A percentile compares a stretch with the other conserved stretches of the same genome.
These are phyloP conservation scores for Eucidaris tribuloides DNA, from an alignment of 35 echinoderm and acorn worm species.

Conservation along the genomic window DNA sequence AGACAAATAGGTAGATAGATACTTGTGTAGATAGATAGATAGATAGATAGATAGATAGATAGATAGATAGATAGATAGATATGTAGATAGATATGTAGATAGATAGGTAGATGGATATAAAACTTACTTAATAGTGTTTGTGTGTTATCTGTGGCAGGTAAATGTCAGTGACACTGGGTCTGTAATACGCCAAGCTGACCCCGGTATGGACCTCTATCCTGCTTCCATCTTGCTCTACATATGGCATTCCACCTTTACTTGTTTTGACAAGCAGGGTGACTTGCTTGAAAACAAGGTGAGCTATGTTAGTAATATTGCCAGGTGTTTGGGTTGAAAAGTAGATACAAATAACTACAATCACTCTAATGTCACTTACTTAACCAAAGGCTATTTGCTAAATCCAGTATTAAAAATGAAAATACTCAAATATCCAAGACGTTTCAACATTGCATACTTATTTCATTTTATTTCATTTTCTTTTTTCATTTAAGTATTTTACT, in stretches of 20 bases:
- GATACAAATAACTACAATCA: not conserved
- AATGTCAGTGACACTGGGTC: not conserved
- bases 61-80: not conserved
- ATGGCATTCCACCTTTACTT: slow-evolving; percentile 32
- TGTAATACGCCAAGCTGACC: not conserved
- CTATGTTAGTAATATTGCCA: too few relatives aligned
- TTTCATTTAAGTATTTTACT: too few relatives aligned
- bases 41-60: not conserved
- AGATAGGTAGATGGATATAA: not conserved
- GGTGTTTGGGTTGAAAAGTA: too few relatives aligned
- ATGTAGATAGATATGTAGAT: not conserved
- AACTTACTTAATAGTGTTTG: not conserved
- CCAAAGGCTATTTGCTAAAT: too few relatives aligned
- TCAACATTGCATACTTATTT: too few relatives aligned
- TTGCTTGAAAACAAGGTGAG: too few relatives aligned
- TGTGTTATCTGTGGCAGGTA: not conserved
- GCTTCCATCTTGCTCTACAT: slow-evolving; percentile 12
- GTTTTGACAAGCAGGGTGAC: not conserved
- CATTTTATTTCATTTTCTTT: too few relatives aligned
- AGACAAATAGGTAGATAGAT: not conserved
- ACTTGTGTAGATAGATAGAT: not conserved
- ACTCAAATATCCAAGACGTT: too few relatives aligned
- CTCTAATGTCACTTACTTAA: not conserved
- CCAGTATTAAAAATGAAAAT: too few relatives aligned
- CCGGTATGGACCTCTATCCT: slow-evolving; percentile 7